These are phyloP conservation scores for Lottia scabra DNA, from an alignment of 2,888 invertebrate genomes.

Conservation along the genomic window DNA sequence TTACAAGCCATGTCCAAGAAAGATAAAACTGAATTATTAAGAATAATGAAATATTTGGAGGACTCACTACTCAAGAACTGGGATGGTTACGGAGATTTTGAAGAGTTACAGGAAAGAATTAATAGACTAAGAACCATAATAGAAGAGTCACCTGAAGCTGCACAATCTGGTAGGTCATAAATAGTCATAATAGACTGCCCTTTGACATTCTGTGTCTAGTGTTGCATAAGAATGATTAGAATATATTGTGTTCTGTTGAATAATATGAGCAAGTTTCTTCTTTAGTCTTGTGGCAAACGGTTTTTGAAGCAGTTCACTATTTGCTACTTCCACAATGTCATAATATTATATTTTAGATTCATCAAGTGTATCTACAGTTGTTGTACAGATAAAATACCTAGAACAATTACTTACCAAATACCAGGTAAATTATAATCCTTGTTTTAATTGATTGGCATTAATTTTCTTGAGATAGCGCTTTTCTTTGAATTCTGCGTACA, in stretches of 20 bases:
- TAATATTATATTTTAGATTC: background rate
- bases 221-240: too few species aligned
- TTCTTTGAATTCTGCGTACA: too few species aligned
- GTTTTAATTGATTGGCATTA: too few species aligned
- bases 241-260: too few species aligned
- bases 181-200: background rate
- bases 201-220: too few species aligned
- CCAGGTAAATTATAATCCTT: conserved; percentile 43
- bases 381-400: conserved; percentile 60
- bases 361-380: conserved; percentile 37
- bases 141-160: conserved; percentile 49
- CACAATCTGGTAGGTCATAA: conserved; percentile 19
- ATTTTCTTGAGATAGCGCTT: too few species aligned
- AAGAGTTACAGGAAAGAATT: conserved; percentile 63
- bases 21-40: conserved; percentile 52
- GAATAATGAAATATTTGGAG: conserved; percentile 57
- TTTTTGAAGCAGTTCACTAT: too few species aligned
- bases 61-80: conserved; percentile 55
- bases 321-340: too few species aligned
- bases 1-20: conserved; percentile 49
- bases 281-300: too few species aligned
- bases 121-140: conserved; percentile 58
- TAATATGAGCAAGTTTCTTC: too few species aligned
- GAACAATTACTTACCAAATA: conserved; percentile 62
- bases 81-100: conserved; percentile 63